Percentiles rank a stretch among this genome's conserved stretches.
phyloP scores from a whole-genome alignment of 2,113 vertebrate genomes.

The Cygnus buccinator region DNA sequence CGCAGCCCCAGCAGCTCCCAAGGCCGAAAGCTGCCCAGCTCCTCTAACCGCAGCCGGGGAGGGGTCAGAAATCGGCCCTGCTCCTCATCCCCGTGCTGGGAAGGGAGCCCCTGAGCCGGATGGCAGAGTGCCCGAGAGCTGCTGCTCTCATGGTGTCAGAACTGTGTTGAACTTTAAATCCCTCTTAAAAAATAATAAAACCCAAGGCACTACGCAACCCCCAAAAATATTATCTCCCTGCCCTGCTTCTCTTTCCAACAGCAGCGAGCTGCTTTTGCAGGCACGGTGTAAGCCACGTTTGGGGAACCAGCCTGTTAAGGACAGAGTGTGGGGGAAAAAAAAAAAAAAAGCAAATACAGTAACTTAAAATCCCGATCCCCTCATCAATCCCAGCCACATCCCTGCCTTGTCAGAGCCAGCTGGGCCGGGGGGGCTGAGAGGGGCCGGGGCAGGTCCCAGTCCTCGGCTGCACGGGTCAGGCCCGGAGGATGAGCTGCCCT shows the following conservation, averaged over 20 bases:
- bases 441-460: not conserved
- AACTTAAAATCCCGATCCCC: not conserved
- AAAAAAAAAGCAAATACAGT: not conserved
- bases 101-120: not conserved
- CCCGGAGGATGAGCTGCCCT: not conserved
- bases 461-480: constrained; percentile 8
- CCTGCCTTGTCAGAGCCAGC: not conserved
- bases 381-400: not conserved
- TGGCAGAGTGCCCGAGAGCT: not conserved
- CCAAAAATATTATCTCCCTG: not conserved
- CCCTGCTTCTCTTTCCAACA: not conserved
- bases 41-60: not conserved
- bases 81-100: not conserved
- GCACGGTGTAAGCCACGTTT: not conserved
- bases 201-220: not conserved
- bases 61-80: not conserved
- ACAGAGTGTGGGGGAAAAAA: not conserved
- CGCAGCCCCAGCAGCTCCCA: not conserved
- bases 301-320: not conserved
- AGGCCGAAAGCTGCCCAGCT: not conserved
- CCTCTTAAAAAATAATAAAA: not conserved
- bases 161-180: not conserved
- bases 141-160: not conserved
- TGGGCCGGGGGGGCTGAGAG: not conserved
- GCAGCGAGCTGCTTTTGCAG: not conserved